Percentiles rank a stretch among this genome's conserved stretches.
Conservation (phyloP, 2,113 vertebrate species). For the Salvator merianae region DNA sequence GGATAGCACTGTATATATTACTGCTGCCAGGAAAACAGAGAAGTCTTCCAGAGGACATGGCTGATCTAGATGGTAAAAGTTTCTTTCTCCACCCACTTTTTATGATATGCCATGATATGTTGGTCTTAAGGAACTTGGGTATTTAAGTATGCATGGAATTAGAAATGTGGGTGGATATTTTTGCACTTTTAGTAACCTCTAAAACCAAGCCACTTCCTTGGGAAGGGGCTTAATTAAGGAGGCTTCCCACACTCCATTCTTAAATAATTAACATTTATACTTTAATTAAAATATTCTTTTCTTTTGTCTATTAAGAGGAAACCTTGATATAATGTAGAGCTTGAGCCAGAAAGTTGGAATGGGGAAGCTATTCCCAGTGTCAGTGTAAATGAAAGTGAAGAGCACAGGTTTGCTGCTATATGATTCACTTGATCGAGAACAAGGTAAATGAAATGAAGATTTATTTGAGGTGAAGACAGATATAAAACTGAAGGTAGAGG, state of each 20-base stretch:
- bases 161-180: slow-evolving; percentile 56
- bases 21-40: slow-evolving; percentile 49
- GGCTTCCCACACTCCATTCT: slow-evolving; percentile 55
- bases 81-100: slow-evolving; percentile 22
- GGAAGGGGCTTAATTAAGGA: slow-evolving; percentile 59
- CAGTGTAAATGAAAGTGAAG: slow-evolving; percentile 7
- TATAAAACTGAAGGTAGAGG: no score
- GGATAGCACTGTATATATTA: slow-evolving; percentile 36
- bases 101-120: slow-evolving; percentile 45
- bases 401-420: neutral
- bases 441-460: neutral
- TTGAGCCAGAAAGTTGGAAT: neutral
- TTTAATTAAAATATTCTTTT: neutral
- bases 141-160: slow-evolving; percentile 47
- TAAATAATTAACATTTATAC: slow-evolving; percentile 33
- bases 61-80: slow-evolving; percentile 50
- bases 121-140: slow-evolving; percentile 44
- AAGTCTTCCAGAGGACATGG: slow-evolving; percentile 56
- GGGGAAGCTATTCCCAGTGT: slow-evolving; percentile 34
- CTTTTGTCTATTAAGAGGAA: neutral
- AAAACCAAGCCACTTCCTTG: slow-evolving; percentile 57
- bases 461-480: no score
- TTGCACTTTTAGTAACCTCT: slow-evolving; percentile 59
- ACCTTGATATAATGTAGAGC: neutral
- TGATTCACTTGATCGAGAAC: neutral